A percentile compares a stretch with the other conserved stretches of the same genome.
phyloP scores from a whole-genome alignment of 2,888 invertebrate species.

The Philaethria dido region DNA sequence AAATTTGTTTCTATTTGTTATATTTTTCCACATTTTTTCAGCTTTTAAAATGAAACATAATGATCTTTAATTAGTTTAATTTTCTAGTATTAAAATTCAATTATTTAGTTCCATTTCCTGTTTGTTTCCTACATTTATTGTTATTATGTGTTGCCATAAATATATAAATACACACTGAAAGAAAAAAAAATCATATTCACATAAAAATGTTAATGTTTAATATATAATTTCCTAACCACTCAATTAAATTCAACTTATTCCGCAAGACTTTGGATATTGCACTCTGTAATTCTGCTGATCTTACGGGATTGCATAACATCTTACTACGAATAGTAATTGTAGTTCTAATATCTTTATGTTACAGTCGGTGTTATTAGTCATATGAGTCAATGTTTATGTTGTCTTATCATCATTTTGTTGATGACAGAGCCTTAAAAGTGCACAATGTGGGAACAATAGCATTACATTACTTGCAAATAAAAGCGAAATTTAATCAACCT shows the following conservation, averaged over 20 bases:
- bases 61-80: no score
- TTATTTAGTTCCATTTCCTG: not conserved
- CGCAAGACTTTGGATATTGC: conserved; percentile 62
- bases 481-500: conserved; percentile 31
- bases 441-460: conserved; percentile 20
- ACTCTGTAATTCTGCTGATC: conserved; percentile 58
- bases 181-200: not conserved
- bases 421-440: conserved; percentile 16
- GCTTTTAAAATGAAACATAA: not conserved
- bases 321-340: conserved; percentile 25
- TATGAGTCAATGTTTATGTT: conserved; percentile 36
- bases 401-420: conserved; percentile 30
- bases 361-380: not conserved
- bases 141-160: not conserved
- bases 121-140: not conserved
- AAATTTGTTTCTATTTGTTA: not conserved
- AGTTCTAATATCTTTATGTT: conserved; percentile 21
- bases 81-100: not conserved
- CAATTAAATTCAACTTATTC: conserved; percentile 54
- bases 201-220: conserved; percentile 26
- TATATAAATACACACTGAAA: not conserved
- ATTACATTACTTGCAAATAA: conserved; percentile 20
- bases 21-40: no score
- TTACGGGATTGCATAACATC: conserved; percentile 57
- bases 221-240: conserved; percentile 57